phyloP scores from a whole-genome alignment of 2,888 invertebrate genomes.

The Mylabris sibirica region DNA sequence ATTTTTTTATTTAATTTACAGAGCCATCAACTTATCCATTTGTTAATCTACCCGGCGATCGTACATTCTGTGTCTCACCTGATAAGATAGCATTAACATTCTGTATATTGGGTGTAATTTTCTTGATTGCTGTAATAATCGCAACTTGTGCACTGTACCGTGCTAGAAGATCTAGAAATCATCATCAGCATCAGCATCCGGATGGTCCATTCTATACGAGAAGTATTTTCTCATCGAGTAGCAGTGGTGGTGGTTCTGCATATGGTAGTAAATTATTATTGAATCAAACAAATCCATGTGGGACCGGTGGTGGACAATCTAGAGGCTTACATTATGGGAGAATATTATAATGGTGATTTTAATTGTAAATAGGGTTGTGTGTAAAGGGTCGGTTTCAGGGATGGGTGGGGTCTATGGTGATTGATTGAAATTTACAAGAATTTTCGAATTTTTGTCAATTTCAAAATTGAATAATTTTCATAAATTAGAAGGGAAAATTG shows the following conservation, averaged over 20 bases:
- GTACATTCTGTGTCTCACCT: conserved; percentile 76
- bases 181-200: background rate
- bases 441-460: background rate
- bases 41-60: conserved; percentile 64
- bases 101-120: conserved; percentile 75
- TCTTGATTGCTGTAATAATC: conserved; percentile 74
- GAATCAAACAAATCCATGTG: conserved; percentile 67
- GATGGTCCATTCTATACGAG: conserved; percentile 67
- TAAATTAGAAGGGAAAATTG: background rate
- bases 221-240: conserved; percentile 69
- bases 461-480: background rate
- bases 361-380: background rate
- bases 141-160: conserved; percentile 73
- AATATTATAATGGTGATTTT: conserved; percentile 50
- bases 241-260: conserved; percentile 68
- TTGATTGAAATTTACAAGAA: background rate
- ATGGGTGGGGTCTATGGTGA: background rate
- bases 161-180: conserved; percentile 65
- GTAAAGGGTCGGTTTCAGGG: background rate
- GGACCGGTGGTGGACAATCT: conserved; percentile 30
- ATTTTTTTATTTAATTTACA: conserved; percentile 14
- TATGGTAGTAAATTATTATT: conserved; percentile 68
- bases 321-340: conserved; percentile 54
- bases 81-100: conserved; percentile 80
- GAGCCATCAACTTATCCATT: conserved; percentile 42